Percentiles rank a stretch among this genome's conserved stretches.
Evolutionary conservation across 2,113 vertebrate species (phyloP).

Genomic region (Bufo bufo): DNA sequence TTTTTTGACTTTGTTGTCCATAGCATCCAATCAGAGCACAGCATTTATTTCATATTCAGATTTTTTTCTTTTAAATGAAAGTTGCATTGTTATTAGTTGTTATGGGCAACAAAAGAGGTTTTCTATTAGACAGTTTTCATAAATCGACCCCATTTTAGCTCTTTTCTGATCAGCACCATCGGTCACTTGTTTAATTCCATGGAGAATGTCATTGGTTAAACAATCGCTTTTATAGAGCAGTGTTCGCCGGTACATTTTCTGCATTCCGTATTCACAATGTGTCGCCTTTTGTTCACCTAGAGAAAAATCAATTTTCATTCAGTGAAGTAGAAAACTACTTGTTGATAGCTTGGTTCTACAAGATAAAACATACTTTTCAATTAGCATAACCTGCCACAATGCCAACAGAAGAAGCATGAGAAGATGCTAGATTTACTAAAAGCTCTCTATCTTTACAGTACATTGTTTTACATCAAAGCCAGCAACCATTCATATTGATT

Average conservation of each 20-base stretch:
- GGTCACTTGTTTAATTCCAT: neutral
- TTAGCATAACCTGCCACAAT: slow-evolving; percentile 58
- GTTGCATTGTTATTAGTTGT: too few species aligned
- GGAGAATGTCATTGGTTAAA: slow-evolving; percentile 33
- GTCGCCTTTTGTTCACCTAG: slow-evolving; percentile 55
- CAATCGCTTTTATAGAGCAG: slow-evolving; percentile 29
- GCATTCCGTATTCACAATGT: slow-evolving; percentile 49
- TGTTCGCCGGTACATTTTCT: slow-evolving; percentile 42
- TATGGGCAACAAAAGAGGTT: too few species aligned
- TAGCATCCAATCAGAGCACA: too few species aligned
- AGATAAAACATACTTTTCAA: slow-evolving; percentile 60
- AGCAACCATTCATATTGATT: slow-evolving; percentile 46
- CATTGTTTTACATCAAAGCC: slow-evolving; percentile 54
- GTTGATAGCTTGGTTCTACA: slow-evolving; percentile 58
- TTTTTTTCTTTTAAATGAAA: too few species aligned
- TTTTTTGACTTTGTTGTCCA: too few species aligned
- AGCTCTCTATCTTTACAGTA: slow-evolving; percentile 56
- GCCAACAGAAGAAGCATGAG: slow-evolving; percentile 56
- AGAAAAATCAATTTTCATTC: slow-evolving; percentile 60
- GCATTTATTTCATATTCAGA: too few species aligned
- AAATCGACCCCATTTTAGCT: neutral
- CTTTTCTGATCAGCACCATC: neutral
- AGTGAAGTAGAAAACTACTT: slow-evolving; percentile 58
- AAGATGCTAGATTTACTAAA: slow-evolving; percentile 57
- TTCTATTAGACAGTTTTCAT: neutral